These are phyloP conservation scores for Clanis bilineata DNA, from an alignment of 2,888 invertebrate genomes.

Conservation along the genomic window DNA sequence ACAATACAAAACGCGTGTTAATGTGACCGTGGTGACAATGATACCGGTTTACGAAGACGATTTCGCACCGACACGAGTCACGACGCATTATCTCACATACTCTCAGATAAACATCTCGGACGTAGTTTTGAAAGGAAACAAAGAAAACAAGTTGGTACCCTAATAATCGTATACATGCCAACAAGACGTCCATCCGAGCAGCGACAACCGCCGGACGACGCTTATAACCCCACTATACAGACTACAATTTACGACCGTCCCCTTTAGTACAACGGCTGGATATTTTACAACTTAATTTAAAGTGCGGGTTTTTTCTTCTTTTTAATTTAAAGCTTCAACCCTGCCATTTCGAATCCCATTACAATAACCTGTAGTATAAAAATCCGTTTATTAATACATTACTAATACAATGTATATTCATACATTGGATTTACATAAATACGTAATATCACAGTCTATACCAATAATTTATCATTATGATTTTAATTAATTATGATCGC, in stretches of 20 bases:
- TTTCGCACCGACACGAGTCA: constrained; percentile 36
- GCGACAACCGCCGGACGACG: constrained; percentile 52
- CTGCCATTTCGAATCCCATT: not conserved
- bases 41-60: constrained; percentile 43
- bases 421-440: not conserved
- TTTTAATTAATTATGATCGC: constrained; percentile 23
- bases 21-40: constrained; percentile 56
- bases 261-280: constrained; percentile 47
- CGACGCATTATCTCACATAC: constrained; percentile 48
- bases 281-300: constrained; percentile 74
- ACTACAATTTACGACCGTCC: constrained; percentile 67
- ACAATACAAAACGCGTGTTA: constrained; percentile 38
- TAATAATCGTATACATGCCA: constrained; percentile 75
- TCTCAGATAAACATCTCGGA: constrained; percentile 65
- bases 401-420: not conserved
- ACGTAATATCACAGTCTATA: constrained; percentile 13
- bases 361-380: not conserved
- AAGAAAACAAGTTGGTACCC: constrained; percentile 66
- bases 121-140: constrained; percentile 67
- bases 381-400: not conserved
- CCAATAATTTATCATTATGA: constrained; percentile 26
- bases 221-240: constrained; percentile 69
- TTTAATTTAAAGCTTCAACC: constrained; percentile 12
- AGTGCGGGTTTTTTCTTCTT: constrained; percentile 2
- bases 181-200: constrained; percentile 51